These are phyloP conservation scores for Sphaerophoria rueppellii DNA, from an alignment of 2,888 invertebrate genomes.

Conservation along the genomic window DNA sequence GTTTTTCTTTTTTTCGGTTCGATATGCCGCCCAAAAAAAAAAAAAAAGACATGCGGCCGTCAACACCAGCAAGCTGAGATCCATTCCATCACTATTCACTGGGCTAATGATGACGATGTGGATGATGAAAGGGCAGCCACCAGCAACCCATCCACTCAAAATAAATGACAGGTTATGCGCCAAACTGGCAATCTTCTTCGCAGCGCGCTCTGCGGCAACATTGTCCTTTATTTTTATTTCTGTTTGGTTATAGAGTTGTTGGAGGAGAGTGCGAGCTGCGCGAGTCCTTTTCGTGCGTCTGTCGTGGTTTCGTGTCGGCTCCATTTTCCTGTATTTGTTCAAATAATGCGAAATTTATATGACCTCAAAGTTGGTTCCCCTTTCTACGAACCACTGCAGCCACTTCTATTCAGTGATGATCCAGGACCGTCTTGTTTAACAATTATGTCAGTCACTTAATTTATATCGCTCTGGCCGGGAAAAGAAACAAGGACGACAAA, in stretches of 20 bases:
- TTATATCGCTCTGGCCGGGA: conserved; percentile 78
- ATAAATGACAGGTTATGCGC: conserved; percentile 64
- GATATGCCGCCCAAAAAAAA: conserved; percentile 54
- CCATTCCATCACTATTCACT: conserved; percentile 54
- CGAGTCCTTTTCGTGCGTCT: conserved; percentile 1
- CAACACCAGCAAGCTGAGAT: conserved; percentile 52
- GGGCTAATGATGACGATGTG: conserved; percentile 70
- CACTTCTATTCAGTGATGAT: conserved; percentile 42
- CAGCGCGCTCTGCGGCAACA: conserved; percentile 5
- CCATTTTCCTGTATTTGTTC: conserved; percentile 68
- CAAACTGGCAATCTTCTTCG: conserved; percentile 36
- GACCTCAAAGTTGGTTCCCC: conserved; percentile 53
- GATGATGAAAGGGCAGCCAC: conserved; percentile 72
- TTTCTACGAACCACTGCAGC: not conserved
- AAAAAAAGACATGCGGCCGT: conserved; percentile 65
- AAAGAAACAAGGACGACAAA: conserved; percentile 35
- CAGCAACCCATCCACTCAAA: conserved; percentile 57
- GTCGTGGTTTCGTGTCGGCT: conserved; percentile 33
- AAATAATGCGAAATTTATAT: conserved; percentile 66
- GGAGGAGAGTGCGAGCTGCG: conserved; percentile 2
- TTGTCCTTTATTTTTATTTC: conserved; percentile 13
- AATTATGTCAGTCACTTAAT: conserved; percentile 81
- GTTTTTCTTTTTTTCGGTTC: conserved; percentile 4
- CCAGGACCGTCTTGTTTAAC: conserved; percentile 73
- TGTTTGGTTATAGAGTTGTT: not conserved